Conservation (phyloP, 2,888 invertebrate genomes). For the Aporophyla nigra region DNA sequence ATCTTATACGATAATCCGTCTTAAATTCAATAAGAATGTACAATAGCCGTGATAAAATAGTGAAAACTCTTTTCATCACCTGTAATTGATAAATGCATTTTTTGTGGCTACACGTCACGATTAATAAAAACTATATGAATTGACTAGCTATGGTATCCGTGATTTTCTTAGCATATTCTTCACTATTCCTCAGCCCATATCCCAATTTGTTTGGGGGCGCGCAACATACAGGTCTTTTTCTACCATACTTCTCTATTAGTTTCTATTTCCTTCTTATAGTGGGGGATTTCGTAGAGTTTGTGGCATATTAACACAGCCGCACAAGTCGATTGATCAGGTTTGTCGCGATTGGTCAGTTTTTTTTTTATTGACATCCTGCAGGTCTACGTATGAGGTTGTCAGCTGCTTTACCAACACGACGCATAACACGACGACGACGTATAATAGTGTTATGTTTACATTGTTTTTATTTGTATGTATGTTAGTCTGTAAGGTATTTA, state of each 20-base stretch:
- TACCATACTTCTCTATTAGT: background rate
- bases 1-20: conserved; percentile 22
- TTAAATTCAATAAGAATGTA: conserved; percentile 19
- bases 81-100: conserved; percentile 26
- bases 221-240: background rate
- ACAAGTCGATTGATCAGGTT: too few relatives aligned
- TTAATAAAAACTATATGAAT: background rate
- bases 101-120: background rate
- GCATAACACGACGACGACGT: too few relatives aligned
- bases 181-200: background rate
- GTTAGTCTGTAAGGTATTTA: too few relatives aligned
- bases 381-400: too few relatives aligned
- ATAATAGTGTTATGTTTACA: too few relatives aligned
- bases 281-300: too few relatives aligned
- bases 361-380: too few relatives aligned
- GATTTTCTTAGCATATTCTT: background rate
- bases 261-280: too few relatives aligned
- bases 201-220: background rate
- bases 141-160: background rate
- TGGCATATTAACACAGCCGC: too few relatives aligned
- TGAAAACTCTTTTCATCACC: conserved; percentile 18
- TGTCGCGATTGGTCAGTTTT: too few relatives aligned
- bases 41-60: conserved; percentile 25
- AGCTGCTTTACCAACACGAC: too few relatives aligned
- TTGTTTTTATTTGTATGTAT: too few relatives aligned